Evolutionary conservation across 2,797 vertebrate species (phyloP), one percentile per base, ranked within the genome.

Genomic region (Heteromormyrus szaboi): DNA sequence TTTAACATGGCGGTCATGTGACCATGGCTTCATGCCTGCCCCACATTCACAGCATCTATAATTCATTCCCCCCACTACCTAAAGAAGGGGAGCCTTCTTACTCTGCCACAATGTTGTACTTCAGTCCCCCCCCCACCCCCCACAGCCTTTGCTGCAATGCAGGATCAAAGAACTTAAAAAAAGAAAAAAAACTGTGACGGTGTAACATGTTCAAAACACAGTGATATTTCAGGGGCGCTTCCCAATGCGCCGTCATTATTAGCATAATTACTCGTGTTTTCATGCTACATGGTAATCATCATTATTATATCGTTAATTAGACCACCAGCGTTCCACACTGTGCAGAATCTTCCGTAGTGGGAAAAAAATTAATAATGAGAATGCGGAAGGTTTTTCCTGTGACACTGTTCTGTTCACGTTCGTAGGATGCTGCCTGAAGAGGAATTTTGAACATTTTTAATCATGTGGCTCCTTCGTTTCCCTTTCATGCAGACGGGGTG

Each of bases 301-400:
- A 54, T 85, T 85, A 88, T 88, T 84, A 88, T 22, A 51, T 46
- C 17, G n/a, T 56, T 85, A 65, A 89, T 89, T 89, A 51, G 79
- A 88, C 53, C 68, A 17, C 87, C 72, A 11, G 72, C 46, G 33
- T 54, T 29, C n/a, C 25, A 59, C 83, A 53, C n/a, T 29, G 33
- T 11, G 83, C 88, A 59, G 22, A 84, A 59, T 46, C 19, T 83
- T 54, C 14, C n/a, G 5, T 53, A 44, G 22, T 2, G 59, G 8
- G 1, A 65, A 65, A 41, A 59, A 56, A 19, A 56, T n/a, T 6
- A 56, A 44, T 62, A 1, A 6, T 22, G 48, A 46, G 12, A 48
- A 50, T 1, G 6, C 2, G 6, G 25, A 62, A 85, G 25, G 22
- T 62, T 6, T 50, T 50, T 37, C 22, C 79, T 12, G 76, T 33